These are phyloP conservation scores for Gymnarchus niloticus DNA, from an alignment of 2,113 vertebrate genomes.

Conservation along the genomic window DNA sequence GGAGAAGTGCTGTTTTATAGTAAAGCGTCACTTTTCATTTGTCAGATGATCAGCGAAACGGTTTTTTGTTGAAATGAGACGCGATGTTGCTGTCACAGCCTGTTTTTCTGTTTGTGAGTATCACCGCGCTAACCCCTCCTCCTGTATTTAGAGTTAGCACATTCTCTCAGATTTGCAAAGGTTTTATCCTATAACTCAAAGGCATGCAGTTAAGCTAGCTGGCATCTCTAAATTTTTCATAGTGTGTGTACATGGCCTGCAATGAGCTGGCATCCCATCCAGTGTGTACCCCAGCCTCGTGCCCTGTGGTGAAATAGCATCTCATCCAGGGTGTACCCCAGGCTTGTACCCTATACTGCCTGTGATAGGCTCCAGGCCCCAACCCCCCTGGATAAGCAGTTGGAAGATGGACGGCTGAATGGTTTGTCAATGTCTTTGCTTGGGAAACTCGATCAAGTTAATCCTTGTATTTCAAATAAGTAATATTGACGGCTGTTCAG, in stretches of 20 bases:
- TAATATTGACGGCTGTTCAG: neutral
- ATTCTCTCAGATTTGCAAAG: neutral
- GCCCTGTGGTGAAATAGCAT: neutral
- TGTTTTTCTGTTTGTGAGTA: neutral
- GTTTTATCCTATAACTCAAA: neutral
- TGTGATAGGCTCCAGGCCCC: neutral
- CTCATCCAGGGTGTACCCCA: neutral
- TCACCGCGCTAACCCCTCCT: neutral
- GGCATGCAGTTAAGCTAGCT: neutral
- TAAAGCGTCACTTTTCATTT: neutral
- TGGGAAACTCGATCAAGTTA: neutral
- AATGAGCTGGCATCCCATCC: neutral
- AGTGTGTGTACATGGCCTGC: neutral
- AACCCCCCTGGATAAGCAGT: neutral
- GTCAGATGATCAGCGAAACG: neutral
- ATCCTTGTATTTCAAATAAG: neutral
- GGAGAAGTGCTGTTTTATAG: neutral
- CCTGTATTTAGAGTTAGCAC: neutral
- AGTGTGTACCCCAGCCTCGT: neutral
- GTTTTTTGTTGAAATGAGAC: neutral
- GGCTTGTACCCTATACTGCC: neutral
- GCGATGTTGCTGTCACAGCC: neutral
- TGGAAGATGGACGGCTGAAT: too few species aligned
- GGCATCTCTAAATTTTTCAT: neutral
- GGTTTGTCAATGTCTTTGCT: neutral